Evolutionary conservation across 2,888 invertebrate genomes (phyloP).

Genomic region (Conops quadrifasciatus): DNA sequence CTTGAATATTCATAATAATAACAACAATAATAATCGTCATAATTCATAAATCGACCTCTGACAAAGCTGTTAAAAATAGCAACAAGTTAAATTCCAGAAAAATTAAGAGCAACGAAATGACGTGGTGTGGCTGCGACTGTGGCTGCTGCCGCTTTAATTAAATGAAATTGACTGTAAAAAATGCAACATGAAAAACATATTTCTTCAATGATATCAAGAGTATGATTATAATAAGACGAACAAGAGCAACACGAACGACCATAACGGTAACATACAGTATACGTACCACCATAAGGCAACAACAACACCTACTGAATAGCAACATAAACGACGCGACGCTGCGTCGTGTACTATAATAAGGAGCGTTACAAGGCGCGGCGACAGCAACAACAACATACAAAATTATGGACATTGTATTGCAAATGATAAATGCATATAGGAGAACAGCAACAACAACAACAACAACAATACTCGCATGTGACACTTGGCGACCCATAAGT

Average conservation of each 20-base stretch:
- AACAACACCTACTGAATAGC: no score
- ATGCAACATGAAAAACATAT: neutral
- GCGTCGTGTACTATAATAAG: no score
- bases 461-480: slow-evolving; percentile 11
- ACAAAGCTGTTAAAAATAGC: slow-evolving; percentile 35
- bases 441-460: neutral
- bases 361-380: no score
- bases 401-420: no score
- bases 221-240: neutral
- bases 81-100: slow-evolving; percentile 27
- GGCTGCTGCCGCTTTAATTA: slow-evolving; percentile 10
- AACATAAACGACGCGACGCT: no score
- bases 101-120: slow-evolving; percentile 20
- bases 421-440: neutral
- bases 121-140: neutral
- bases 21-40: neutral
- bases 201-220: neutral
- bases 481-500: slow-evolving; percentile 25
- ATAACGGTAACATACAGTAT: neutral
- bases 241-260: neutral
- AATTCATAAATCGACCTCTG: slow-evolving; percentile 27
- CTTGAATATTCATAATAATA: no score
- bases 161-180: slow-evolving; percentile 16
- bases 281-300: no score
- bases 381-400: no score